Evolutionary conservation across 2,888 invertebrate genomes (phyloP), one percentile per base, ranked within the genome.

Genomic region (Opisthograptis luteolata): DNA sequence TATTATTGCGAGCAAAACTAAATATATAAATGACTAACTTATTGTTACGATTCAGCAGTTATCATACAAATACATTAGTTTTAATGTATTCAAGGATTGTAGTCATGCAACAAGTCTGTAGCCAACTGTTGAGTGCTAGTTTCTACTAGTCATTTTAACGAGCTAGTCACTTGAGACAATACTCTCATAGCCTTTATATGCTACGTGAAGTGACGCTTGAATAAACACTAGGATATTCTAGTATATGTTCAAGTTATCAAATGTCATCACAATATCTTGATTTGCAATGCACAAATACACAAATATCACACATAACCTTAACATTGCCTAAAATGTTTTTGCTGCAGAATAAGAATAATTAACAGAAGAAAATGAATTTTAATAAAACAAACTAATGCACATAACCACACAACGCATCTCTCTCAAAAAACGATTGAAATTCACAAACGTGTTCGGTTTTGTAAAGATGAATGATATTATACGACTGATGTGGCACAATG

Each of bases 91-190:
- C 76, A 76, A 73, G 65, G 56, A 65, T 65, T 62, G 66, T 63
- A 72, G 63, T 70, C 78, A 76, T 76, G 89, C 89, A 89, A 89
- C 89, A 89, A 88, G 89, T 89, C 65, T 63, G 76, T 64, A 55
- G 73, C 79, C 87, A 89, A 84, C 89, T 87, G 87, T 88, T 88
- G 89, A 88, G 73, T 79, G 68, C 62, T 62, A 39, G 32, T 24
- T 39, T 35, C 34, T 13, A 39, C 25, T 45, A 31, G 50, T 40
- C 30, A 35, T 37, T 40, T 45, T 6, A 39, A 34, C 27, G 7
- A 70, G 68, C 52, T 62, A 66, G 61, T 66, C 65, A 61, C 59
- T 60, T 58, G 68, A 68, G 25, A 31, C 36, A 46, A 41, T 20
- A 32, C 19, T 22, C 35, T 22, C 35, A 14, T 24, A 14, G 27